phyloP scores from a whole-genome alignment of 2,888 invertebrate species.

The Aphodius sticticus region DNA sequence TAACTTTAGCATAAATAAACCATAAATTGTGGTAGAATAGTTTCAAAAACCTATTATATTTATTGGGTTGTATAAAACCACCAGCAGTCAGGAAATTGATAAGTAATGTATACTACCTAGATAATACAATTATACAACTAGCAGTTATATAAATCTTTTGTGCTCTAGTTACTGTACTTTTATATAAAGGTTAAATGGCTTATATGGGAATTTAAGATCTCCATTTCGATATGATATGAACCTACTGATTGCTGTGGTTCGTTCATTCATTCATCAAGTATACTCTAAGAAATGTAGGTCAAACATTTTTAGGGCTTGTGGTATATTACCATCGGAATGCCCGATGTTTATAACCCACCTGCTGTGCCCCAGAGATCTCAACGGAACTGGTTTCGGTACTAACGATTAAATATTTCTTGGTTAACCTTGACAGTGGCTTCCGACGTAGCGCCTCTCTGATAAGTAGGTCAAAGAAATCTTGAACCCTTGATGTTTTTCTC shows the following conservation, averaged over 20 bases:
- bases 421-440: conserved; percentile 8
- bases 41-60: not conserved
- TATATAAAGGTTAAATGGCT: not conserved
- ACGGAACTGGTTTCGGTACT: conserved; percentile 15
- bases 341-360: not conserved
- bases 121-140: not conserved
- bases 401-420: not conserved
- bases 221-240: not conserved
- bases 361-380: conserved; percentile 10
- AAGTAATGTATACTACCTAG: not conserved
- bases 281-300: conserved; percentile 9
- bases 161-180: not conserved
- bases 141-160: not conserved
- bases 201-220: not conserved
- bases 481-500: conserved; percentile 14
- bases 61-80: not conserved
- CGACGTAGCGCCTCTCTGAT: conserved; percentile 10
- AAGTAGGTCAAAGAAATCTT: conserved; percentile 5
- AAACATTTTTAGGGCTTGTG: conserved; percentile 20
- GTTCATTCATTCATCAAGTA: not conserved
- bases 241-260: not conserved
- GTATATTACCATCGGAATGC: conserved; percentile 22
- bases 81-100: not conserved
- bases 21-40: too few species aligned
- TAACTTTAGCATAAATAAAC: too few species aligned